Percentiles rank a stretch among this genome's conserved stretches.
These are phyloP conservation scores for Tipula unca DNA, from an alignment of 2,888 invertebrate species.

Conservation along the genomic window DNA sequence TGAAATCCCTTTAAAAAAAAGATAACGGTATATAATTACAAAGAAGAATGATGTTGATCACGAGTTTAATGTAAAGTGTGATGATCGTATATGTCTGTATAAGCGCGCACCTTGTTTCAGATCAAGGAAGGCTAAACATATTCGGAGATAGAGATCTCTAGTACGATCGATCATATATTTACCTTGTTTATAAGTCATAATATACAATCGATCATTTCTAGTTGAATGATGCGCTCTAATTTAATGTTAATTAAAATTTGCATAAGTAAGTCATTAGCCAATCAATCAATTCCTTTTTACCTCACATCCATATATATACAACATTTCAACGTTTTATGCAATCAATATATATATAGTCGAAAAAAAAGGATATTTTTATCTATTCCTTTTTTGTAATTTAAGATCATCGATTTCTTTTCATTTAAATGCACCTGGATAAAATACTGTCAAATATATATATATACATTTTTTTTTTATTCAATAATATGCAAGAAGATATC, in stretches of 20 bases:
- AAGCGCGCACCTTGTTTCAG: no score
- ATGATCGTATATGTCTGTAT: neutral
- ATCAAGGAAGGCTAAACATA: neutral
- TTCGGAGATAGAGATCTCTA: neutral
- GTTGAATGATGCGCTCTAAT: neutral
- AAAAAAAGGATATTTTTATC: neutral
- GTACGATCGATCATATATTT: neutral
- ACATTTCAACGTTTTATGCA: neutral
- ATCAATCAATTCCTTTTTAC: neutral
- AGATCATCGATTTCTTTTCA: conserved; percentile 14
- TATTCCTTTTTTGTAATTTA: neutral
- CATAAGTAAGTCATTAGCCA: neutral
- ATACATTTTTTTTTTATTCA: neutral
- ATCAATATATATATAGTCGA: neutral
- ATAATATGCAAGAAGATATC: neutral
- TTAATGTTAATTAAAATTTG: conserved; percentile 8
- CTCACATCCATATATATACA: neutral
- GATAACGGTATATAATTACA: no score
- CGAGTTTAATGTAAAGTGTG: neutral
- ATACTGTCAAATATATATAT: neutral
- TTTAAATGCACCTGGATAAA: neutral
- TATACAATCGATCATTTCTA: neutral
- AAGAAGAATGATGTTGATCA: neutral
- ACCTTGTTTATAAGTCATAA: neutral
- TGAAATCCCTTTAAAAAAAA: no score